A percentile compares a stretch with the other conserved stretches of the same genome.
phyloP scores from a whole-genome alignment of 2,797 vertebrate species.

The Mormyrus hasselquistii region DNA sequence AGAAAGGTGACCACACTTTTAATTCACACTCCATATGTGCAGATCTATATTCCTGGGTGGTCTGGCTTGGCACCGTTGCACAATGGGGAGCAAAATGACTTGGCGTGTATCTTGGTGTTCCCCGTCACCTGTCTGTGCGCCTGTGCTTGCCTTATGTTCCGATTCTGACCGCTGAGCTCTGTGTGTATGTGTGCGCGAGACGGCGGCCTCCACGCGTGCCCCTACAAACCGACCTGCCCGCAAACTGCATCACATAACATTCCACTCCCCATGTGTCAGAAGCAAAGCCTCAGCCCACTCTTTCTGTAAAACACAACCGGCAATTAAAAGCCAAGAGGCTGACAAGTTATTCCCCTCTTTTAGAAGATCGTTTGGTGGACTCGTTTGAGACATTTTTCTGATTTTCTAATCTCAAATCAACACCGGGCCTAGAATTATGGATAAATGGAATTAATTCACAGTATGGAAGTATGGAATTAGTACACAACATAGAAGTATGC shows the following conservation, averaged over 20 bases:
- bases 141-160: constrained; percentile 27
- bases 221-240: constrained; percentile 58
- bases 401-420: background rate
- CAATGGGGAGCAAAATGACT: background rate
- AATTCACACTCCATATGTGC: constrained; percentile 27
- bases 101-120: too few relatives aligned
- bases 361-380: background rate
- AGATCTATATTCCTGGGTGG: constrained; percentile 27
- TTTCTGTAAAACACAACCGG: constrained; percentile 60
- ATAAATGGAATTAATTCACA: background rate
- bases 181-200: background rate
- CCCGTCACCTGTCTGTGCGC: background rate
- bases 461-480: background rate
- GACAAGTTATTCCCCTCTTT: constrained; percentile 37
- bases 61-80: constrained; percentile 25
- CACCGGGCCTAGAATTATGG: background rate
- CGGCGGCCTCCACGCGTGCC: constrained; percentile 12
- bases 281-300: constrained; percentile 55
- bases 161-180: constrained; percentile 33
- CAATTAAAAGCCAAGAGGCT: constrained; percentile 64
- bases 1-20: constrained; percentile 33
- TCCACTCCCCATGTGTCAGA: constrained; percentile 66
- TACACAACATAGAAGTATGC: too few relatives aligned
- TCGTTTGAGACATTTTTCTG: background rate
- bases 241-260: constrained; percentile 72